Base-by-base conservation (phyloP, 1,140 invertebrate species). In the Proctacanthus coquilletti region DNA sequence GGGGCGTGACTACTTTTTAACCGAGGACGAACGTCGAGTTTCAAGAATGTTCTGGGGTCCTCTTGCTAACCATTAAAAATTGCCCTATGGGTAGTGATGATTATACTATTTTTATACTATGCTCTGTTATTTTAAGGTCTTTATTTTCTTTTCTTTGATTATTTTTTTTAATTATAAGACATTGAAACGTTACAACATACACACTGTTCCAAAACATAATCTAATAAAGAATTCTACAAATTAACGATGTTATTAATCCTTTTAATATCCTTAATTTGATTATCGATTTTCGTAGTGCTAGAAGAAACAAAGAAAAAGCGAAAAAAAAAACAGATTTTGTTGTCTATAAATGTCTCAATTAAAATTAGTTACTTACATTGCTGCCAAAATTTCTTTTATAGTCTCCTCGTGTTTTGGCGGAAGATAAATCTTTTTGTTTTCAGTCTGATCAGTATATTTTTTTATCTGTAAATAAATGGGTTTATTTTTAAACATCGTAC, bases 31-130 rank as follows among this genome's bases (percentile, higher is more conserved):
- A 45, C 68, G 60, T 3, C 70, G 65, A 46, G 76, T 83, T 25
- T 84, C 80, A 47, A 83, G 80, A 62, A 75, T 82, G 65, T 85
- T 87, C 48, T 87, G 81, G 80, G 83, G 83, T 23, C 82, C 82
- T 6, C 57, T 87, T 8, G 51, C 54, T 37, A 42, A 58, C 45
- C 54, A 58, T 53, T 58, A n/a, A n/a, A n/a, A n/a, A n/a, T n/a
- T n/a, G n/a, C n/a, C n/a, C n/a, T n/a, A n/a, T n/a, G n/a, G n/a
- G n/a, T n/a, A n/a, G n/a, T n/a, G n/a, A n/a, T n/a, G n/a, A n/a
- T n/a, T n/a, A n/a, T n/a, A n/a, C n/a, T n/a, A n/a, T n/a, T n/a
- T n/a, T n/a, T n/a, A n/a, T n/a, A n/a, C n/a, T n/a, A n/a, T n/a
- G n/a, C n/a, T n/a, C n/a, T n/a, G n/a, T n/a, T n/a, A n/a, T n/a